Evolutionary conservation across 1,140 invertebrate species (phyloP).

Genomic region (Eufriesea mexicana): DNA sequence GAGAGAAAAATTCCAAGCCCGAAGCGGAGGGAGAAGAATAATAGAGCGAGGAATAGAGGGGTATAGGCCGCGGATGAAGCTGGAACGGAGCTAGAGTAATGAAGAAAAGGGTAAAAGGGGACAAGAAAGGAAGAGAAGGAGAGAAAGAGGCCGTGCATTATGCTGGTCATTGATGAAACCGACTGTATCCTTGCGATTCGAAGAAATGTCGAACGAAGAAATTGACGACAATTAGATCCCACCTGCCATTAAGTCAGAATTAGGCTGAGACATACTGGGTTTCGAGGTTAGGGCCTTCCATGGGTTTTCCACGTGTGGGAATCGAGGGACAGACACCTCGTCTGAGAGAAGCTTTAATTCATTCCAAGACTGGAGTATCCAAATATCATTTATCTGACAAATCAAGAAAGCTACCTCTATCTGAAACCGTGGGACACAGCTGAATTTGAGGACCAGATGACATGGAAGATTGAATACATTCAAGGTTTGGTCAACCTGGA

Average conservation of each 20-base stretch:
- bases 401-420: too few species aligned
- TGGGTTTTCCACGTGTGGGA: too few species aligned
- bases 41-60: conserved; percentile 14
- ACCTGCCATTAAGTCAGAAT: not conserved
- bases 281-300: not conserved
- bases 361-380: too few species aligned
- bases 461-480: too few species aligned
- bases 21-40: conserved; percentile 13
- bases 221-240: conserved; percentile 23
- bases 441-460: too few species aligned
- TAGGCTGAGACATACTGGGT: not conserved
- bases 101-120: conserved; percentile 4
- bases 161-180: conserved; percentile 16
- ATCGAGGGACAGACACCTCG: too few species aligned
- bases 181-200: conserved; percentile 8
- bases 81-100: conserved; percentile 7
- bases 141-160: conserved; percentile 33
- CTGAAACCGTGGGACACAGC: too few species aligned
- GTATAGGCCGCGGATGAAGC: not conserved
- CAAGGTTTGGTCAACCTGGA: too few species aligned
- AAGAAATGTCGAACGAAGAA: conserved; percentile 33
- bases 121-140: not conserved
- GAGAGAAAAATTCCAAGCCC: not conserved
- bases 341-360: not conserved
- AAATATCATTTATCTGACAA: too few species aligned